phyloP scores from a whole-genome alignment of 23 tunicate species.

The Pegea sp. region DNA sequence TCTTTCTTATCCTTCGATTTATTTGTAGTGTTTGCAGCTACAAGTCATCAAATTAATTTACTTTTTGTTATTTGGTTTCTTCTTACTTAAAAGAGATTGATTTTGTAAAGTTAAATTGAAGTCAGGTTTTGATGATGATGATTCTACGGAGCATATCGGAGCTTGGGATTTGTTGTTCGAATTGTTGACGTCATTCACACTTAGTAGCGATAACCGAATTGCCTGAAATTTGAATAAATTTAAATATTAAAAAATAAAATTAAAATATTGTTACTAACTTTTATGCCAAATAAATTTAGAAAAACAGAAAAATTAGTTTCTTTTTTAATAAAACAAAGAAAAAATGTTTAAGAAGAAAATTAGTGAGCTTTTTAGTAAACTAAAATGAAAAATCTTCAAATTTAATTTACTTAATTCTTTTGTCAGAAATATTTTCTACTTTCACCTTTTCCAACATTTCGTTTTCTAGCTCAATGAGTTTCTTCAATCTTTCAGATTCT shows the following conservation, averaged over 20 bases:
- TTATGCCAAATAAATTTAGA: no score
- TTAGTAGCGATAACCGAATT: constrained; percentile 27
- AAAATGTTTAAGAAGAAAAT: neutral
- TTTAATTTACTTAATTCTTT: neutral
- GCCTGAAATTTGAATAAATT: constrained; percentile 9
- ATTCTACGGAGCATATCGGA: neutral
- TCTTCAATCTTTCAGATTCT: constrained; percentile 16
- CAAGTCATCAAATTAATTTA: no score
- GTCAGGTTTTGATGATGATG: no score
- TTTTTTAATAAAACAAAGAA: no score
- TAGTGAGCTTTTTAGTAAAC: no score
- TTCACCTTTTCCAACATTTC: constrained; percentile 4
- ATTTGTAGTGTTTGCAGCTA: neutral
- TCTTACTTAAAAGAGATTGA: no score
- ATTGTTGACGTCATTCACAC: neutral
- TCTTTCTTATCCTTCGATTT: neutral
- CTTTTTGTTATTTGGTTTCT: no score
- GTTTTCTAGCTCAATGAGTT: constrained; percentile 3
- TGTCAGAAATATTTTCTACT: neutral
- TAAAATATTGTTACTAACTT: no score
- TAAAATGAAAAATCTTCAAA: no score
- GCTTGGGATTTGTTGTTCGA: neutral
- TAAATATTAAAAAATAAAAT: neutral
- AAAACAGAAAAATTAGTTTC: no score
- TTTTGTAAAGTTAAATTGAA: no score